Conservation (phyloP, 2,113 vertebrate genomes). For the Brienomyrus brachyistius region DNA sequence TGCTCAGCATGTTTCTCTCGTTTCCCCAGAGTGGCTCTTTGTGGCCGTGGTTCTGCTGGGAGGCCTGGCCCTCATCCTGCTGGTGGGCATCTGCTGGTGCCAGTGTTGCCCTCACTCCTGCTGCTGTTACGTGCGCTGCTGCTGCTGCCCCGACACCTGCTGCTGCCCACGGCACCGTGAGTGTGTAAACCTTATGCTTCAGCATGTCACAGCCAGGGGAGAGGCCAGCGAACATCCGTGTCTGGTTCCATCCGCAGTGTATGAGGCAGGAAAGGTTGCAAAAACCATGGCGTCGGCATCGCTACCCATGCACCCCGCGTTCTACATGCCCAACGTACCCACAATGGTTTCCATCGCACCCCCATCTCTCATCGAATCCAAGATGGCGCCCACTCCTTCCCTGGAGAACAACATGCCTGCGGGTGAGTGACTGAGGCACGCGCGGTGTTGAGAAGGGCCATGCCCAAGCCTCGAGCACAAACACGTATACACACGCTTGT, state of each 20-base stretch:
- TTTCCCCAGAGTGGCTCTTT: constrained; percentile 85
- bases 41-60: constrained; percentile 84
- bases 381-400: constrained; percentile 67
- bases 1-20: background rate
- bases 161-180: constrained; percentile 92
- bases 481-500: background rate
- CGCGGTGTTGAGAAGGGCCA: background rate
- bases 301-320: constrained; percentile 78
- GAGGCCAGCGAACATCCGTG: background rate
- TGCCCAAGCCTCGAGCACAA: background rate
- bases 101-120: constrained; percentile 97
- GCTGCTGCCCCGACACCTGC: constrained; percentile 94
- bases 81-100: constrained; percentile 96
- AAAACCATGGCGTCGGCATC: constrained; percentile 70
- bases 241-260: constrained; percentile 33
- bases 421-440: constrained; percentile 46
- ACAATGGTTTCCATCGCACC: constrained; percentile 69
- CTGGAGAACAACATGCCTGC: constrained; percentile 53
- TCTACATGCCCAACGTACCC: constrained; percentile 82
- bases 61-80: constrained; percentile 72
- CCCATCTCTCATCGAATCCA: constrained; percentile 70
- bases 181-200: constrained; percentile 39
- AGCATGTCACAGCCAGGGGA: background rate
- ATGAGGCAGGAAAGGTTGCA: constrained; percentile 86
- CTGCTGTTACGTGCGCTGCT: constrained; percentile 91